Evolutionary conservation across 2,888 invertebrate species (phyloP), one percentile per base, ranked within the genome.

Genomic region (Spodoptera littoralis): DNA sequence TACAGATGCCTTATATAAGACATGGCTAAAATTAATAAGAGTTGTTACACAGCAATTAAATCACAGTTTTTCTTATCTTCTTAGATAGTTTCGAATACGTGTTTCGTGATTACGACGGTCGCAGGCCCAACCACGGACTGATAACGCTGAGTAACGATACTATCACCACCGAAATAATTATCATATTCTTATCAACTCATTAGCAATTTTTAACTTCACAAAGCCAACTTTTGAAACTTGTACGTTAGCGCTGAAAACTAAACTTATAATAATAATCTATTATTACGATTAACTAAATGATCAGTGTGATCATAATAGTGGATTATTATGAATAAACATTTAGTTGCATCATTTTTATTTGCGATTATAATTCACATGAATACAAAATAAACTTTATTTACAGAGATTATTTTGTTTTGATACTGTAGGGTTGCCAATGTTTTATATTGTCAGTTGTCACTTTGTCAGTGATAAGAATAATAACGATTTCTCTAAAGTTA

Each of bases 1-100:
- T 79, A 83, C 51, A 92, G 61, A 70, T 83, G 84, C 65, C 84
- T 85, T 71, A 92, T 77, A 79, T 89, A 90, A 65, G 88, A 89
- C 92, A 92, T 92, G 65, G 55, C 87, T 68, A 71, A 48, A 62
- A 24, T 53, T 46, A 61, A 53, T 51, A 53, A 63, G 46, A 72
- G 51, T 61, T 70, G 52, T 36, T 36, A 36, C 9, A 56, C 55
- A 64, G 49, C 61, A 82, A 81, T 77, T 73, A 82, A 84, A 85
- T 83, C 81, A 82, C 57, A 75, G 76, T 83, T 83, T 67, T n/a
- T 62, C 70, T 84, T 84, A 84, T 82, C 81, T 71, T 58, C 60
- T 74, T 59, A 67, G 61, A 70, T 66, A 68, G 58, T 48, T 69
- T 45, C 50, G 53, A 66, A 76, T 65, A 49, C 53, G 70, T 67